Base-by-base conservation (phyloP, 2,888 invertebrate species). In the Reticulitermes lucifugus region DNA sequence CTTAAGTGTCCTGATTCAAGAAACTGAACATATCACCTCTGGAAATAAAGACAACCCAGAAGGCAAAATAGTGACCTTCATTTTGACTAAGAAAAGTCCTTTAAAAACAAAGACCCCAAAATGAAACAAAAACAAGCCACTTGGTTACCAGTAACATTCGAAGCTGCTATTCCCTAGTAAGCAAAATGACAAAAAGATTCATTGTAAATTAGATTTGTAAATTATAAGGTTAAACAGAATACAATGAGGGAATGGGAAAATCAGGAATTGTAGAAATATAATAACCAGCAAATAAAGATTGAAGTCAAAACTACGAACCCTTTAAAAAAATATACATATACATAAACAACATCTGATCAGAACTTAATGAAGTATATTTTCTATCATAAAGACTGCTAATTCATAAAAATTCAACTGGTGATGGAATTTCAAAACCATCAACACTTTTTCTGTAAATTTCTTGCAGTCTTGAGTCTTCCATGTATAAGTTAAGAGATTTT, bases 71-170 rank as follows among this genome's bases (percentile, higher is more conserved):
- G 60, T 60, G 60, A 21, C 6, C 12, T 18, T 60, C 60, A 21
- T 60, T 60, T 60, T 60, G n/a, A 60, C 60, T 60, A 14, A 14
- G 22, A 12, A 22, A n/a, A 60, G 6, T 22, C 60, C 21, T 60
- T 60, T 60, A 60, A 22, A 46, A 46, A 46, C 9, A 21, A 60
- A 60, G 12, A 22, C 60, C 60, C 60, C 60, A 14, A 60, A 60
- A 60, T 60, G 1, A 60, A 60, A 60, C 35, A 35, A 35, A 25
- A 35, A 35, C 21, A 60, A 60, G 60, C 21, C 60, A 60, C 21
- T 60, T 89, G 88, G 88, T 90, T 90, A 90, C 90, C 90, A 89
- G 89, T 55, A 90, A 88, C 41, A 88, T 88, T 86, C 89, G 89
- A 86, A 90, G 88, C 90, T 90, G 88, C 89, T 89, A 89, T 77